Percentiles rank a stretch among this genome's conserved stretches.
Conservation (phyloP, 2,888 invertebrate genomes). For the Toxonevra muliebris region DNA sequence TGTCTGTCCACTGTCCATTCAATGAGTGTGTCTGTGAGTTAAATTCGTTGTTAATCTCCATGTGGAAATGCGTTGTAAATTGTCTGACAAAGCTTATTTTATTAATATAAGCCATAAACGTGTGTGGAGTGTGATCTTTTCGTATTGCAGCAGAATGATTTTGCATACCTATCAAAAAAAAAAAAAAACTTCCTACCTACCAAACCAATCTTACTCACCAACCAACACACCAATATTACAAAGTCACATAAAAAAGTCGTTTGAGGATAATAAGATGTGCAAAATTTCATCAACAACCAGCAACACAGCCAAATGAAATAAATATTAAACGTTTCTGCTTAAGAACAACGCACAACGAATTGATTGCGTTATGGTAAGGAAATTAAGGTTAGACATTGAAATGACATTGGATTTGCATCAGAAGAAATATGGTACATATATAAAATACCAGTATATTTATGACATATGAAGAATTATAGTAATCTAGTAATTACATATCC, state of each 20-base stretch:
- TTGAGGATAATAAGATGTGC: conserved; percentile 56
- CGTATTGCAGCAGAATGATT: conserved; percentile 19
- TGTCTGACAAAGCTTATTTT: conserved; percentile 61
- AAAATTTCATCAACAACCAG: conserved; percentile 46
- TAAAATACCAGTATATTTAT: no score
- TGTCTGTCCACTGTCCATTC: no score
- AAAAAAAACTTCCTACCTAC: no score
- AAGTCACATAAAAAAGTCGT: conserved; percentile 19
- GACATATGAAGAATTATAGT: neutral
- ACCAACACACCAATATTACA: neutral
- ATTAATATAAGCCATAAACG: conserved; percentile 54
- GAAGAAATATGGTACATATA: no score
- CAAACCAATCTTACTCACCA: no score
- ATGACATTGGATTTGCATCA: conserved; percentile 42
- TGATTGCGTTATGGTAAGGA: conserved; percentile 34
- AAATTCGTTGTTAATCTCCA: conserved; percentile 52
- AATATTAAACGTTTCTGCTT: conserved; percentile 29
- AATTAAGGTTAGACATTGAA: conserved; percentile 44
- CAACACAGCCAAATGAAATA: conserved; percentile 1
- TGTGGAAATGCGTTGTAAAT: conserved; percentile 61
- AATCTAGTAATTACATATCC: neutral
- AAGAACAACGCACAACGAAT: conserved; percentile 41
- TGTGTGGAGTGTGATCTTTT: conserved; percentile 31
- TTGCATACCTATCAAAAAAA: no score
- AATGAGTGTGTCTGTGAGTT: no score